phyloP scores from a whole-genome alignment of 1,140 invertebrate genomes.

The Geopemphigus sp. region DNA sequence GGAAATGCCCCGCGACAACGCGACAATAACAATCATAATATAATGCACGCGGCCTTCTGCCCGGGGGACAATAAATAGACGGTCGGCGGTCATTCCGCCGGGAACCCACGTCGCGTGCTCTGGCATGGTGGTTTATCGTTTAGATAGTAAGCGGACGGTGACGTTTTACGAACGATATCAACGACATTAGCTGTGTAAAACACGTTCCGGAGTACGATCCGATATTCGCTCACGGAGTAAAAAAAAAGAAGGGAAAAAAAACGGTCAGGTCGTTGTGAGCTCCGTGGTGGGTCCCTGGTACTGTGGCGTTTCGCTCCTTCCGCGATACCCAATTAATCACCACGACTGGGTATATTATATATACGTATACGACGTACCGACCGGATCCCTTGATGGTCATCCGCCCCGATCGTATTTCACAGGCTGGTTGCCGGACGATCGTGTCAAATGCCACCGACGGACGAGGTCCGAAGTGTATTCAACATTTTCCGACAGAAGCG shows the following conservation, averaged over 20 bases:
- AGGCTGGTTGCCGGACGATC: background rate
- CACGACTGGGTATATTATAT: background rate
- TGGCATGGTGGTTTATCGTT: too few relatives aligned
- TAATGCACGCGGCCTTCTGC: too few relatives aligned
- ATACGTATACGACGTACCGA: background rate
- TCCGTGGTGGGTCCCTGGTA: background rate
- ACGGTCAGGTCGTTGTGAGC: background rate
- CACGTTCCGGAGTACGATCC: background rate
- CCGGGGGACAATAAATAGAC: too few relatives aligned
- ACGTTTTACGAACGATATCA: background rate
- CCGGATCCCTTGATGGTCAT: background rate
- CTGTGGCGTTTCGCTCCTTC: background rate
- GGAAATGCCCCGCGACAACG: too few relatives aligned
- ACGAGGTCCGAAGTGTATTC: background rate
- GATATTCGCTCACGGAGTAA: too few relatives aligned
- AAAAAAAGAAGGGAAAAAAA: background rate
- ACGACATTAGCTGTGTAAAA: background rate
- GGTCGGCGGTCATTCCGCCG: too few relatives aligned
- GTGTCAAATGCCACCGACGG: background rate
- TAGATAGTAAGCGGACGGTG: background rate
- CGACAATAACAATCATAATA: too few relatives aligned
- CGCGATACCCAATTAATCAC: constrained; percentile 21
- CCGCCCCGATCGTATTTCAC: constrained; percentile 15
- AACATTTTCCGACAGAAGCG: background rate
- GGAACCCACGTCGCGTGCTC: too few relatives aligned